Percentiles rank a stretch among this genome's conserved stretches.
These are phyloP conservation scores for Meiosimyza decipiens DNA, from an alignment of 2,888 invertebrate genomes.

Conservation along the genomic window DNA sequence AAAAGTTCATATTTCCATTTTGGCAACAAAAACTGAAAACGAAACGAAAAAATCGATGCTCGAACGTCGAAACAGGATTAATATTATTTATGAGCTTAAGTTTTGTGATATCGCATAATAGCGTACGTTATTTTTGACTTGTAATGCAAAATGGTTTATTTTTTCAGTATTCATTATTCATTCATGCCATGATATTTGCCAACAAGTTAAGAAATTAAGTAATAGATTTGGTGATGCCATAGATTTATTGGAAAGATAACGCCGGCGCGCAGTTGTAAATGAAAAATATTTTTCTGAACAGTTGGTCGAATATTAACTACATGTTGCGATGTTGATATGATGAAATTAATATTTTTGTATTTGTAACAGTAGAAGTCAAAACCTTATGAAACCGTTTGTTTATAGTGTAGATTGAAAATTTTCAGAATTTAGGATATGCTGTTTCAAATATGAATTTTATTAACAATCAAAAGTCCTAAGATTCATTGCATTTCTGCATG, in stretches of 20 bases:
- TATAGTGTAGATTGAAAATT: no score
- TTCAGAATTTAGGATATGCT: no score
- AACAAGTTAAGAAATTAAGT: slow-evolving; percentile 33
- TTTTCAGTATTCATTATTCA: slow-evolving; percentile 25
- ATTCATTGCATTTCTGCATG: neutral
- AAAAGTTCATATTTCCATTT: slow-evolving; percentile 52
- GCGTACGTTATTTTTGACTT: neutral
- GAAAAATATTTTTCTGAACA: no score
- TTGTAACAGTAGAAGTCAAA: no score
- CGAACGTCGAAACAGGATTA: slow-evolving; percentile 27
- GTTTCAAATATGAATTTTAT: neutral
- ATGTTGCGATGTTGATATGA: no score
- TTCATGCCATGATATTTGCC: slow-evolving; percentile 26
- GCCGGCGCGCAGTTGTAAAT: no score
- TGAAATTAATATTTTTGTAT: no score
- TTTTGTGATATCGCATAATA: slow-evolving; percentile 5
- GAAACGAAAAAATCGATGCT: neutral
- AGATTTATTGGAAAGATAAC: neutral
- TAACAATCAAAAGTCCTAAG: neutral
- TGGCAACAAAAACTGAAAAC: neutral
- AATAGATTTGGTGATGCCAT: slow-evolving; percentile 26
- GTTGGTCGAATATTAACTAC: no score
- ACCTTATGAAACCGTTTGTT: no score
- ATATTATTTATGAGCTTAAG: slow-evolving; percentile 39
- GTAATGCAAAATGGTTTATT: slow-evolving; percentile 6